Percentiles rank a stretch among this genome's conserved stretches.
Conservation (phyloP, 2,113 vertebrate genomes). For the Podarcis muralis region DNA sequence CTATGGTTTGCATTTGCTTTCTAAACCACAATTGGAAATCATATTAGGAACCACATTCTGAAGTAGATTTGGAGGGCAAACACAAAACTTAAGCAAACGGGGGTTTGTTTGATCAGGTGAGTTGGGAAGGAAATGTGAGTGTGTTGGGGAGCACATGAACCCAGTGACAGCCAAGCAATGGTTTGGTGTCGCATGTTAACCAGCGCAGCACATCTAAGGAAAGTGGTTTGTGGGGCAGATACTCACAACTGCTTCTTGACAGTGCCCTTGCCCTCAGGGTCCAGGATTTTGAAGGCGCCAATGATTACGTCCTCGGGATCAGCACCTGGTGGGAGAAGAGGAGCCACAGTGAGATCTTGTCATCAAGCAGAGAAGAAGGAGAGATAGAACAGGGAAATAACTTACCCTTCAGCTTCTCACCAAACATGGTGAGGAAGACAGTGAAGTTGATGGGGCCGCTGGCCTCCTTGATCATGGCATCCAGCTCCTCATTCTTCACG, state of each 20-base stretch:
- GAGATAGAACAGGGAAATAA: background rate
- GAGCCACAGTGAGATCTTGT: background rate
- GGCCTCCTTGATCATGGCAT: conserved; percentile 91
- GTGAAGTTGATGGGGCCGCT: conserved; percentile 93
- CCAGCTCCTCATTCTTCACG: conserved; percentile 87
- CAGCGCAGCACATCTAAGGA: background rate
- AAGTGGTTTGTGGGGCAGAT: background rate
- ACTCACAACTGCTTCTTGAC: conserved; percentile 93
- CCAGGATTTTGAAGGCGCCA: conserved; percentile 88
- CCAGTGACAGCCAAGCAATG: background rate
- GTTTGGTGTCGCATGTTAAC: background rate
- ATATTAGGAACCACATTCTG: too few relatives aligned
- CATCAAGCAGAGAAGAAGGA: background rate
- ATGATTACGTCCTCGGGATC: conserved; percentile 92
- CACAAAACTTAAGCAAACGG: background rate
- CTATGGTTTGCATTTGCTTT: background rate
- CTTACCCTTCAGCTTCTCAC: conserved; percentile 92
- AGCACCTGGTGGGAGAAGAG: conserved; percentile 74
- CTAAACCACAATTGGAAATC: background rate
- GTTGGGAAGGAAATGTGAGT: too few relatives aligned
- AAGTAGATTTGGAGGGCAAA: background rate
- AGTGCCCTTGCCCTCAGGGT: conserved; percentile 84
- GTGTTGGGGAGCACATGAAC: background rate
- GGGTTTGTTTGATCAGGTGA: background rate
- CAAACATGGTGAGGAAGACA: conserved; percentile 93